phyloP scores from a whole-genome alignment of 2,797 vertebrate species.

The Trachops cirrhosus region DNA sequence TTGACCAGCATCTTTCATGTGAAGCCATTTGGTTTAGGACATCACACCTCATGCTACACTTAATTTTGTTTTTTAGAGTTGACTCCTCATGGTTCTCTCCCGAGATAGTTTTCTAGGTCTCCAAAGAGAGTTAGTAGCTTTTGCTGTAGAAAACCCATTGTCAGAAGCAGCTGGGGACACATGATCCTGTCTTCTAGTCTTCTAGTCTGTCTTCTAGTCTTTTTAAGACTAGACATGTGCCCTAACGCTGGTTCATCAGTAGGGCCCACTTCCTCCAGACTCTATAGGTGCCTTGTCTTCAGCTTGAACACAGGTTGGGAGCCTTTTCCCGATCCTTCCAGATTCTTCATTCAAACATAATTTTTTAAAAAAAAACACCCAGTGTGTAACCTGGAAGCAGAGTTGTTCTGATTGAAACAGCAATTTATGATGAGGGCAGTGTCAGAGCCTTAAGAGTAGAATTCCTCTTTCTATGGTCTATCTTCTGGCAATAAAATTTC shows the following conservation, averaged over 20 bases:
- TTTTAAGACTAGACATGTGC: background rate
- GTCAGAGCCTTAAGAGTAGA: background rate
- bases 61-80: background rate
- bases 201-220: background rate
- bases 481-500: background rate
- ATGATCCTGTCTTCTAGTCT: background rate
- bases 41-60: background rate
- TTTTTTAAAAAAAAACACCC: background rate
- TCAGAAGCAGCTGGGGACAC: background rate
- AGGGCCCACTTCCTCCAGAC: background rate
- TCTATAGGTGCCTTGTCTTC: background rate
- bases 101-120: background rate
- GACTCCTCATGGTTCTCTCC: background rate
- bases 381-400: background rate
- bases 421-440: background rate
- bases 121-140: background rate
- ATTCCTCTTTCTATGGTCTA: background rate
- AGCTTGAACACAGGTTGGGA: background rate
- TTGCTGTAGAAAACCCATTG: background rate
- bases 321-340: background rate
- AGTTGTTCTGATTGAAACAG: background rate
- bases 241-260: background rate
- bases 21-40: constrained; percentile 9
- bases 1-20: background rate
- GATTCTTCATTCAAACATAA: background rate